Conservation (phyloP, 2,797 vertebrate species). For the Squalus acanthias region DNA sequence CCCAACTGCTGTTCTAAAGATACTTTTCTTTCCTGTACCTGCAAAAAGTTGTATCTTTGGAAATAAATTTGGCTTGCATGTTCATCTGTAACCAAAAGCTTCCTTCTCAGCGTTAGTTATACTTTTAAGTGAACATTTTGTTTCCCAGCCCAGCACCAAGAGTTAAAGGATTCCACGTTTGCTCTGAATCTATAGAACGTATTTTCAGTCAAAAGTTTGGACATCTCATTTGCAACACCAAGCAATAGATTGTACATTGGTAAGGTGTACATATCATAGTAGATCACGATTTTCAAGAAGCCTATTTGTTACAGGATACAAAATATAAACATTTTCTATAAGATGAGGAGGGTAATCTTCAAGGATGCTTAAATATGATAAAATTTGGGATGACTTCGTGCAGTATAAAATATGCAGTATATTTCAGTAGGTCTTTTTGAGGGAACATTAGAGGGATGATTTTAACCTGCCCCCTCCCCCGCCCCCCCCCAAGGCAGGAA, state of each 20-base stretch:
- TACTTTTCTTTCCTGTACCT: conserved; percentile 20
- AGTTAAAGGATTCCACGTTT: neutral
- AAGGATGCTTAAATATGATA: neutral
- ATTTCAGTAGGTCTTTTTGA: neutral
- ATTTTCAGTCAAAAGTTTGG: conserved; percentile 14
- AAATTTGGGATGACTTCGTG: neutral
- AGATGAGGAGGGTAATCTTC: neutral
- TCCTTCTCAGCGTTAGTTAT: neutral
- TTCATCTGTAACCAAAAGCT: neutral
- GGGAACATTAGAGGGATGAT: neutral
- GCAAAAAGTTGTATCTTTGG: conserved; percentile 19
- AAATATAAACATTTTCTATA: neutral
- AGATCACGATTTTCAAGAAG: neutral
- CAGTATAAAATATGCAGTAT: neutral
- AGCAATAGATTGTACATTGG: neutral
- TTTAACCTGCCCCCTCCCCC: neutral
- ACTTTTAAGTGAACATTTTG: neutral
- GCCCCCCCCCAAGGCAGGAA: neutral
- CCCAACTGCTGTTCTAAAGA: neutral
- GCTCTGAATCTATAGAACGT: neutral
- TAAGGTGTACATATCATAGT: neutral
- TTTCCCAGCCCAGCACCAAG: neutral
- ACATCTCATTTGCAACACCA: neutral
- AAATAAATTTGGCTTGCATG: conserved; percentile 35
- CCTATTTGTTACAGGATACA: neutral